Base-by-base conservation (phyloP, 2,113 vertebrate species). In the Ardeotis arabs region DNA sequence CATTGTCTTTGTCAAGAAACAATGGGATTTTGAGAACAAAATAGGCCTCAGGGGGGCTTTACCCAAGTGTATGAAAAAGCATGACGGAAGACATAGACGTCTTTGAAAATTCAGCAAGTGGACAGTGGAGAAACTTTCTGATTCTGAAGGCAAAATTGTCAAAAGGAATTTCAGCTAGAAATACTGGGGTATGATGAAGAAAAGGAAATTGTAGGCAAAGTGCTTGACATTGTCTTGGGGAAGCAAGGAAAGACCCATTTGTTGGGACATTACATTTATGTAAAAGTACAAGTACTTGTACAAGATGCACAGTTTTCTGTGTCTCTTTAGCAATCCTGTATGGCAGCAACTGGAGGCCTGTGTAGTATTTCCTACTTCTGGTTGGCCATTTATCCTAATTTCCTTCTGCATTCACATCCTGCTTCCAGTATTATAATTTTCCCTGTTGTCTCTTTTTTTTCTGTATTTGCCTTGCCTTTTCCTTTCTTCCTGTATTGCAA, bases 1-100 rank as follows among this genome's bases (percentile, higher is more conserved):
- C n/a, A 2, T 20, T 41, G 81, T 45, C 41, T 92, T 84, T 93
- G 39, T 52, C 58, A 28, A 64, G 70, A 87, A 82, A 72, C 3
- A 0, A 24, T 7, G 18, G 23, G 12, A 15, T 83, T 92, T 86
- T 0, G 0, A 50, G 49, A 81, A 23, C 8, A 45, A 80, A 81
- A 52, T 39, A n/a, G 0, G 3, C 50, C 41, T 2, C 1, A 47
- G 7, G 19, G 31, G 45, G 62, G 28, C 28, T 77, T 73, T 64
- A n/a, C 23, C 33, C 16, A 50, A 73, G 49, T 13, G 27, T 60
- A 15, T 35, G 55, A 21, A 67, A 76, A 45, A 67, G 13, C 35
- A 0, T 64, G 23, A 37, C 31, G n/a, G n/a, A 82, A 68, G 55
- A 44, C 4, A 7, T 4, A 41, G 59, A 18, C 0, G 0, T 29